Evolutionary conservation across 2,113 vertebrate species (phyloP).

Genomic region (Hepsetus odoe): DNA sequence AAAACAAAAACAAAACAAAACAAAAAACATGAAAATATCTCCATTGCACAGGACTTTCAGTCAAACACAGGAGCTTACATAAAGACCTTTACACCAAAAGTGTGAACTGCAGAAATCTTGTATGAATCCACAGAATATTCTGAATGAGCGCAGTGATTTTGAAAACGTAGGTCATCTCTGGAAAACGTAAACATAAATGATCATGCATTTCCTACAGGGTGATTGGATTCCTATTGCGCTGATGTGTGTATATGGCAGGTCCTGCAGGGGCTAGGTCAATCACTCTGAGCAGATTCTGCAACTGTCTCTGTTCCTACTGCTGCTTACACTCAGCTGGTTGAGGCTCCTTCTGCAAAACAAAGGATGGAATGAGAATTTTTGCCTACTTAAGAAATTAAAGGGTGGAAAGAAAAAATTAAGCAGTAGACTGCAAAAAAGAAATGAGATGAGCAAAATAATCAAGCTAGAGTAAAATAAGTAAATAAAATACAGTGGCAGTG

Average conservation of each 20-base stretch:
- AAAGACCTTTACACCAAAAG: constrained; percentile 19
- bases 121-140: neutral
- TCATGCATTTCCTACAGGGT: constrained; percentile 82
- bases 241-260: constrained; percentile 33
- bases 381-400: neutral
- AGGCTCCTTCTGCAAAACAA: constrained; percentile 83
- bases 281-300: constrained; percentile 62
- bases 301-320: constrained; percentile 83
- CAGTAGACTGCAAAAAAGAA: neutral
- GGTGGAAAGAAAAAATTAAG: constrained; percentile 52
- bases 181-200: constrained; percentile 76
- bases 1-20: too few species aligned
- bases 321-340: constrained; percentile 98
- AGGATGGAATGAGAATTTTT: neutral
- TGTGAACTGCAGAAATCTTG: constrained; percentile 10
- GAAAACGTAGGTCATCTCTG: constrained; percentile 69
- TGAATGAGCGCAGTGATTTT: constrained; percentile 14
- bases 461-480: neutral
- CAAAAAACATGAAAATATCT: neutral
- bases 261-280: constrained; percentile 32
- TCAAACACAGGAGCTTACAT: constrained; percentile 23
- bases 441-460: neutral
- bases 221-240: constrained; percentile 53
- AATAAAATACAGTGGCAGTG: too few species aligned
- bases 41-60: constrained; percentile 22